These are phyloP conservation scores for Drosophila equinoxialis DNA, from an alignment of 1,140 invertebrate genomes.

Conservation along the genomic window DNA sequence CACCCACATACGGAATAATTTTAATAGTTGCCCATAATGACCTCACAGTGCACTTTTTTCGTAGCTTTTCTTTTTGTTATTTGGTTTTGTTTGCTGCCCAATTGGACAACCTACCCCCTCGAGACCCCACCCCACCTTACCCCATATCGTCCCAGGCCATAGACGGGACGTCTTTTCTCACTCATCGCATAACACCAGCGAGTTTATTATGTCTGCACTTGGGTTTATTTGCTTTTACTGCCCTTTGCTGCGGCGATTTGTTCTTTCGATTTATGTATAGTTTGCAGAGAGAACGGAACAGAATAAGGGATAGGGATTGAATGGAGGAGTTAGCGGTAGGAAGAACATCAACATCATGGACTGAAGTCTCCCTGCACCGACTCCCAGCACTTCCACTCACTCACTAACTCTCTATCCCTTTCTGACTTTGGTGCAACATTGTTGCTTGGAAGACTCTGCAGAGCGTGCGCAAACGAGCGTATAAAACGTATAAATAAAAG, in stretches of 20 bases:
- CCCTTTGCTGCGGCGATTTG: slow-evolving; percentile 78
- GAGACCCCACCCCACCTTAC: not conserved
- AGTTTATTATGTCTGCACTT: slow-evolving; percentile 81
- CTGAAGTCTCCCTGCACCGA: not conserved
- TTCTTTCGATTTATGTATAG: slow-evolving; percentile 75
- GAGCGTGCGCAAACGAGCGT: slow-evolving; percentile 73
- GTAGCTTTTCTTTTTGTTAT: slow-evolving; percentile 29
- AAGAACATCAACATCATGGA: slow-evolving; percentile 43
- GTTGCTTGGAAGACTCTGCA: slow-evolving; percentile 44
- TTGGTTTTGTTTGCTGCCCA: slow-evolving; percentile 45
- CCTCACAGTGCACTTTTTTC: slow-evolving; percentile 20
- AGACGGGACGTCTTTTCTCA: slow-evolving; percentile 1
- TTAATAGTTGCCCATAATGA: slow-evolving; percentile 31
- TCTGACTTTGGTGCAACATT: slow-evolving; percentile 64
- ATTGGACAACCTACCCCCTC: slow-evolving; percentile 38
- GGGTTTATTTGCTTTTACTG: slow-evolving; percentile 81
- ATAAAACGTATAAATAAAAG: slow-evolving; percentile 82
- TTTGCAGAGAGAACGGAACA: slow-evolving; percentile 28
- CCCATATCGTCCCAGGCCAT: not conserved
- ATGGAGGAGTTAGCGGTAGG: slow-evolving; percentile 11
- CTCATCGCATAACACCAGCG: slow-evolving; percentile 70
- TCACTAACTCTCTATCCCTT: not conserved
- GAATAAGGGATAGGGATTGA: slow-evolving; percentile 5
- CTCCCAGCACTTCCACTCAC: not conserved
- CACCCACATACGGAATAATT: slow-evolving; percentile 61